phyloP scores from a whole-genome alignment of 2,113 vertebrate species.

The Brachyhypopomus occidentalis region DNA sequence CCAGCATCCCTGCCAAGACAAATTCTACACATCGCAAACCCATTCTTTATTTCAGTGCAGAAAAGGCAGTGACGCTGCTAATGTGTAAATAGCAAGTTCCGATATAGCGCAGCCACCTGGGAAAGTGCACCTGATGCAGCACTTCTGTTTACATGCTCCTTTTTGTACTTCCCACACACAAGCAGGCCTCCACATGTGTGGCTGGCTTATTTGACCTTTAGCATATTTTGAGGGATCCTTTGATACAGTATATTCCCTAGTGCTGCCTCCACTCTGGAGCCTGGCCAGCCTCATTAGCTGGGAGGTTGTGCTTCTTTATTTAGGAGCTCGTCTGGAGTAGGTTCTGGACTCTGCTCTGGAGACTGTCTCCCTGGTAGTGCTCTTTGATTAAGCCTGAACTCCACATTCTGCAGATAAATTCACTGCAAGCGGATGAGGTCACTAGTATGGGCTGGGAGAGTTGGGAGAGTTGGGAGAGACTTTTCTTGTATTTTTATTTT shows the following conservation, averaged over 20 bases:
- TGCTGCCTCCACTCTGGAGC: conserved; percentile 43
- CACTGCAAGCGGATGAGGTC: conserved; percentile 43
- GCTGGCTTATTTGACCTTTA: conserved; percentile 42
- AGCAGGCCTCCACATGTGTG: conserved; percentile 1
- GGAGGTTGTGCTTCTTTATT: conserved; percentile 51
- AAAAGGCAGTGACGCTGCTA: not conserved
- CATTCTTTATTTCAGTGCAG: conserved; percentile 37
- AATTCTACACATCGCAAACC: conserved; percentile 44
- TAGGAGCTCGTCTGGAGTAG: conserved; percentile 40
- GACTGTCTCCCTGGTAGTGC: conserved; percentile 49
- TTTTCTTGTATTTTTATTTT: conserved; percentile 8
- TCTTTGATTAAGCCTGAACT: conserved; percentile 46
- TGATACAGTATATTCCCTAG: conserved; percentile 49
- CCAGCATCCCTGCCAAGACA: conserved; percentile 37
- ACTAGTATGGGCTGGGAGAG: conserved; percentile 38
- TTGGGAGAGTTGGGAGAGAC: conserved; percentile 44
- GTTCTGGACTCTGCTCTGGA: conserved; percentile 56
- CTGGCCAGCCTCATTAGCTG: conserved; percentile 49
- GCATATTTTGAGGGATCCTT: conserved; percentile 41
- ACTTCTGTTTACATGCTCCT: conserved; percentile 37
- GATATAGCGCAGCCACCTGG: conserved; percentile 26
- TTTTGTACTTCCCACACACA: conserved; percentile 24
- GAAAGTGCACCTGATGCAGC: conserved; percentile 30
- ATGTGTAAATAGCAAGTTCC: conserved; percentile 31
- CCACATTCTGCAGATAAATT: conserved; percentile 49